Conservation (phyloP, 2,888 invertebrate species). For the Folsomia manolachei region DNA sequence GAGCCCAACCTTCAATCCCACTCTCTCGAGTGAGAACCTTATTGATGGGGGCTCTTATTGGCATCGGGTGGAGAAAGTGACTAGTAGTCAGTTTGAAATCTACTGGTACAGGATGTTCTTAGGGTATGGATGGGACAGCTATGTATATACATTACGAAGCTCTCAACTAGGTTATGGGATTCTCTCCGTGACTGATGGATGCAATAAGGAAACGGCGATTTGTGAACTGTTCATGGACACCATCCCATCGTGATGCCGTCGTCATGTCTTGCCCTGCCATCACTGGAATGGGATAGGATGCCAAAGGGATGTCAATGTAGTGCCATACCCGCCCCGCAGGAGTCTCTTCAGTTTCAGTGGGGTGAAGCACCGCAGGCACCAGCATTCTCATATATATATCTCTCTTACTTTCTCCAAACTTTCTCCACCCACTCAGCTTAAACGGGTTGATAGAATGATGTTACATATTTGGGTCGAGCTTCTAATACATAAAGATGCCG, state of each 20-base stretch:
- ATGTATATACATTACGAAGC: too few relatives aligned
- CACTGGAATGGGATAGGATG: slow-evolving; percentile 2
- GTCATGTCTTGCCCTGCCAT: slow-evolving; percentile 19
- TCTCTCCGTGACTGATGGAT: slow-evolving; percentile 26
- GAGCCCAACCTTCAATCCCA: slow-evolving; percentile 73
- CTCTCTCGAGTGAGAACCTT: too few relatives aligned
- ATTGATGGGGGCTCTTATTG: slow-evolving; percentile 5
- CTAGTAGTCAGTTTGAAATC: too few relatives aligned
- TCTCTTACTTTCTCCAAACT: neutral
- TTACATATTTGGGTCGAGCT: neutral
- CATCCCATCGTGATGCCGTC: slow-evolving; percentile 10
- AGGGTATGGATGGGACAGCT: neutral
- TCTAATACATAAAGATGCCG: slow-evolving; percentile 20
- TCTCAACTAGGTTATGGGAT: neutral
- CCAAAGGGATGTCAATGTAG: neutral
- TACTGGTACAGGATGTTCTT: too few relatives aligned
- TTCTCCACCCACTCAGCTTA: neutral
- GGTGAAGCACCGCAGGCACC: too few relatives aligned
- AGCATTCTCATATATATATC: neutral
- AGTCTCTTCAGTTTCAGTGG: too few relatives aligned
- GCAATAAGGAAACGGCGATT: slow-evolving; percentile 32
- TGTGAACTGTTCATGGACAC: slow-evolving; percentile 24
- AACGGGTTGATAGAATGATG: neutral
- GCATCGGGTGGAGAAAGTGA: neutral
- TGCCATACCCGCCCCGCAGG: neutral